These are phyloP conservation scores for Alligator mississippiensis DNA, from an alignment of 2,113 vertebrate genomes.

Conservation along the genomic window DNA sequence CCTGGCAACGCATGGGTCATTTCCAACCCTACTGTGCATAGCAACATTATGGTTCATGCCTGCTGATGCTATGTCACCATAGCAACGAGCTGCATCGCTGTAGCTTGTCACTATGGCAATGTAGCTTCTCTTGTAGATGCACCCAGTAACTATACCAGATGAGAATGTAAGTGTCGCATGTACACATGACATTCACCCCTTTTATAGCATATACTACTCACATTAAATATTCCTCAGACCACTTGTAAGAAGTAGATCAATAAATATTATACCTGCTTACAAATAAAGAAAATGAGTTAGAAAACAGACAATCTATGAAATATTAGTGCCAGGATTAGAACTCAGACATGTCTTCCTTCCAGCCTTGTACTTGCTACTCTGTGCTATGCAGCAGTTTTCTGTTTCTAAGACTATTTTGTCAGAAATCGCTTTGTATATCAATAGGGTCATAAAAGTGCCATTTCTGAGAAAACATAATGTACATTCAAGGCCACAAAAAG, in stretches of 20 bases:
- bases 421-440: slow-evolving; percentile 66
- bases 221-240: not conserved
- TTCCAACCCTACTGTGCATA: too few relatives aligned
- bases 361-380: not conserved
- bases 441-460: slow-evolving; percentile 76
- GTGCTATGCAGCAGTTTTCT: not conserved
- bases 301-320: not conserved
- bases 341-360: not conserved
- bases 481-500: slow-evolving; percentile 29
- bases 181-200: not conserved
- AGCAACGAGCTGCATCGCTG: too few relatives aligned
- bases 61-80: too few relatives aligned
- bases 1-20: too few relatives aligned
- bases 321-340: not conserved
- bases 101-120: too few relatives aligned
- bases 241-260: not conserved
- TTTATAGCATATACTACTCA: not conserved
- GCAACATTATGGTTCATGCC: too few relatives aligned
- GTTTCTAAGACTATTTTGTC: slow-evolving; percentile 18
- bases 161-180: not conserved
- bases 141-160: not conserved
- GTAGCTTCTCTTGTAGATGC: too few relatives aligned
- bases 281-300: not conserved
- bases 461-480: slow-evolving; percentile 74
- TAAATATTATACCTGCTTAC: not conserved